Conservation (phyloP, 2,888 invertebrate species). For the Trypoxylon attenuatum region DNA sequence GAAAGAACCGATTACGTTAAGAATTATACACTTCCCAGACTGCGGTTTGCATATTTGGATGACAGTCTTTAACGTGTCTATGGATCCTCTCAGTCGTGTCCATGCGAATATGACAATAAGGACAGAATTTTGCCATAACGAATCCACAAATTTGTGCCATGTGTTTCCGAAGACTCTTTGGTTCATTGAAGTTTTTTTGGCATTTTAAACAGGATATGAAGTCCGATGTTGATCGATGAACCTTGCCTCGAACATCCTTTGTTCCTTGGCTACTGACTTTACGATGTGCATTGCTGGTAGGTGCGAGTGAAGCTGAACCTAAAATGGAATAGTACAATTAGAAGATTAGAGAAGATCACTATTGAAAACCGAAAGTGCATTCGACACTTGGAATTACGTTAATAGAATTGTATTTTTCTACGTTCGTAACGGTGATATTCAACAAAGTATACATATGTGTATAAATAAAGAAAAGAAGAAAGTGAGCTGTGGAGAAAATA, state of each 20-base stretch:
- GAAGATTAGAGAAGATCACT: no score
- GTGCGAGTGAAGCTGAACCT: constrained; percentile 23
- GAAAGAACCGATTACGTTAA: no score
- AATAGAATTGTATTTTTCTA: background rate
- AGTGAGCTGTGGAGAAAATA: no score
- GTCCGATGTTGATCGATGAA: background rate
- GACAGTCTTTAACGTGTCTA: constrained; percentile 9
- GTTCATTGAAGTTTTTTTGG: constrained; percentile 14
- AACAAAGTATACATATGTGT: no score
- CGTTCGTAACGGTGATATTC: no score
- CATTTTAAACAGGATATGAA: constrained; percentile 22
- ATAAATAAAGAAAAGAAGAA: no score
- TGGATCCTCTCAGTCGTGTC: constrained; percentile 15
- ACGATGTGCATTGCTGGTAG: background rate
- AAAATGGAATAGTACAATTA: constrained; percentile 36
- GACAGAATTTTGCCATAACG: constrained; percentile 18
- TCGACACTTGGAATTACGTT: no score
- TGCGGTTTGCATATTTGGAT: constrained; percentile 13
- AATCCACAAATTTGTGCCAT: constrained; percentile 16
- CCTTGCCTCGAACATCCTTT: no score
- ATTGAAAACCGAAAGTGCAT: no score
- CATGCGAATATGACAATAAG: constrained; percentile 20
- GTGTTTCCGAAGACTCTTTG: constrained; percentile 14
- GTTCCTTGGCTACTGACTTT: no score
- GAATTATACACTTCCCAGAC: constrained; percentile 31